Percentiles rank a stretch among this genome's conserved stretches.
These are phyloP conservation scores for Drosophila acutilabella DNA, from an alignment of 2,888 invertebrate species.

Conservation along the genomic window DNA sequence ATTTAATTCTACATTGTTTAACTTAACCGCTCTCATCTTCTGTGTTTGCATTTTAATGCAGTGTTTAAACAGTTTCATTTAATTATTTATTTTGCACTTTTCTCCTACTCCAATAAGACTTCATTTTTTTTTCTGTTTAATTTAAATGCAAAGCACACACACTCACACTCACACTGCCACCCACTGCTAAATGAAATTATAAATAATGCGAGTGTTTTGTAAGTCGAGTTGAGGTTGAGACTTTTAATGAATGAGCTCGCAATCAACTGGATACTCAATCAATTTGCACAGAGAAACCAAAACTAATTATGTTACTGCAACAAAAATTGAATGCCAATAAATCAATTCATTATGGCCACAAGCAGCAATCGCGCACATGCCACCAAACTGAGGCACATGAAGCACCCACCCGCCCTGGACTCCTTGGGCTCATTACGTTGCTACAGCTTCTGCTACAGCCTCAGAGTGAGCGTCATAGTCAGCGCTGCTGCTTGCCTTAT, in stretches of 20 bases:
- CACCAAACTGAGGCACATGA: slow-evolving; percentile 1
- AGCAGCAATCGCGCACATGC: slow-evolving; percentile 12
- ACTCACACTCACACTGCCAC: not conserved
- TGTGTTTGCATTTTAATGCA: not conserved
- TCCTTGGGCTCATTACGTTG: slow-evolving; percentile 44
- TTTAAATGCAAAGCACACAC: slow-evolving; percentile 28
- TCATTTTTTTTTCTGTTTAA: slow-evolving; percentile 8
- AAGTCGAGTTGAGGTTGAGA: slow-evolving; percentile 21
- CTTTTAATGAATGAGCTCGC: slow-evolving; percentile 52
- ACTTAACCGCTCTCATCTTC: not conserved
- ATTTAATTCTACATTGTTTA: not conserved
- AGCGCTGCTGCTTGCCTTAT: slow-evolving; percentile 26
- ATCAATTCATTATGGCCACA: slow-evolving; percentile 68
- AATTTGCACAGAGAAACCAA: slow-evolving; percentile 58
- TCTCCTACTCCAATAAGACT: not conserved
- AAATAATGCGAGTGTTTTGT: slow-evolving; percentile 31
- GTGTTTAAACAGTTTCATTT: slow-evolving; percentile 25
- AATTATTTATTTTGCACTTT: slow-evolving; percentile 38
- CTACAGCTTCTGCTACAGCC: slow-evolving; percentile 12
- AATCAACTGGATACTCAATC: slow-evolving; percentile 65
- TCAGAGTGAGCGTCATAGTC: not conserved
- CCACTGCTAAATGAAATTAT: slow-evolving; percentile 51
- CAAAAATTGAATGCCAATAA: slow-evolving; percentile 66
- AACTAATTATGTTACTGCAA: slow-evolving; percentile 66
- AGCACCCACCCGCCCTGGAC: not conserved